Percentiles rank a stretch among this genome's conserved stretches.
Evolutionary conservation across 2,797 vertebrate genomes (phyloP).

Genomic region (Limnodromus scolopaceus): DNA sequence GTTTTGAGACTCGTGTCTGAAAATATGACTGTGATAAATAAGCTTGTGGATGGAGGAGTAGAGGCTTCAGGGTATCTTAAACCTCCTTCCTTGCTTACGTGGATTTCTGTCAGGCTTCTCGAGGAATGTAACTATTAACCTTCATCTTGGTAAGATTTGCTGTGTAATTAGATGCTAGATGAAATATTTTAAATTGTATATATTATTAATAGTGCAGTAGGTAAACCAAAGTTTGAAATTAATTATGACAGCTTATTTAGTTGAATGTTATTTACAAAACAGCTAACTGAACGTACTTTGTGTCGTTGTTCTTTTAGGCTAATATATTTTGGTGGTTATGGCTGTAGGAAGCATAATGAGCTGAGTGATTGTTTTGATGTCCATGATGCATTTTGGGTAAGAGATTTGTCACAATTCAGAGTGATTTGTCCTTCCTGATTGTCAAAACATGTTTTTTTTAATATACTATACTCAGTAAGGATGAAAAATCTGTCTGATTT

Average conservation of each 20-base stretch:
- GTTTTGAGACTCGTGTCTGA: not conserved
- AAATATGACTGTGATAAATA: not conserved
- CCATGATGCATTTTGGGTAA: slow-evolving; percentile 94
- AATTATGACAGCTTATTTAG: not conserved
- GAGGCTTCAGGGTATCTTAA: not conserved
- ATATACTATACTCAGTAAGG: not conserved
- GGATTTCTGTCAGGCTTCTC: not conserved
- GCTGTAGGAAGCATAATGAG: slow-evolving; percentile 87
- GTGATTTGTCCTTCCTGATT: not conserved
- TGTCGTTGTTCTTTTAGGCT: slow-evolving; percentile 77
- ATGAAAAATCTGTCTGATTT: not conserved
- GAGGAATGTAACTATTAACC: not conserved
- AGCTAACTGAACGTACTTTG: not conserved
- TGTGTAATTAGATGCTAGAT: not conserved
- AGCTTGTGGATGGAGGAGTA: not conserved
- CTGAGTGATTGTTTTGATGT: slow-evolving; percentile 88
- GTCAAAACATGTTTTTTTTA: not conserved
- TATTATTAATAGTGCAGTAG: not conserved
- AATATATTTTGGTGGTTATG: slow-evolving; percentile 95
- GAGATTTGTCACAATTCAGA: slow-evolving; percentile 8
- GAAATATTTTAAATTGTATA: not conserved
- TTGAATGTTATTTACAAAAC: not conserved
- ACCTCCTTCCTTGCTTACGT: not conserved
- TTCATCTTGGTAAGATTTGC: not conserved
- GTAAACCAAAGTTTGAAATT: not conserved